A percentile compares a stretch with the other conserved stretches of the same genome.
These are phyloP conservation scores for Tipula unca DNA, from an alignment of 2,888 invertebrate species.

Conservation along the genomic window DNA sequence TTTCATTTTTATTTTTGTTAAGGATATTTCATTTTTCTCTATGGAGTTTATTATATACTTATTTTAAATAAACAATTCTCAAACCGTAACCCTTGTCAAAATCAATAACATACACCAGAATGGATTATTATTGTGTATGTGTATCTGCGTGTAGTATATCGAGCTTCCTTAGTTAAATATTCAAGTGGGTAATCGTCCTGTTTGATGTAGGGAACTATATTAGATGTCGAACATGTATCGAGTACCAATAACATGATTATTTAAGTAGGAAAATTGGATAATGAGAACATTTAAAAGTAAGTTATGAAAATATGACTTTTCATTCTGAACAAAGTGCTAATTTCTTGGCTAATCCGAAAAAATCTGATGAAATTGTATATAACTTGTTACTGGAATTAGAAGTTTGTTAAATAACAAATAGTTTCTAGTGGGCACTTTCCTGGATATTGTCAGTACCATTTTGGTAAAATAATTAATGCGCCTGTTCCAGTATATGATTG, in stretches of 20 bases:
- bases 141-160: neutral
- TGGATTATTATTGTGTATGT: neutral
- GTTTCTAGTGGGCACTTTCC: no score
- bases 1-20: neutral
- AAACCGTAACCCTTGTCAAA: conserved; percentile 14
- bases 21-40: neutral
- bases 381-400: no score
- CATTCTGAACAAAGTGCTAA: no score
- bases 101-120: neutral
- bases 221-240: neutral
- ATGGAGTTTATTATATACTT: neutral
- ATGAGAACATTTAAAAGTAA: no score
- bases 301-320: no score
- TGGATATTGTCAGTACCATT: no score
- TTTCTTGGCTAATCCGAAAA: no score
- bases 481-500: no score
- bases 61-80: neutral
- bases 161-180: neutral
- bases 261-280: neutral
- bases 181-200: neutral
- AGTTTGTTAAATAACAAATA: no score
- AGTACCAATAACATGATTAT: neutral
- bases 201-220: neutral
- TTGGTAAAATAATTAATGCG: no score
- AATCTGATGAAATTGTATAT: no score